Evolutionary conservation across 2,888 invertebrate genomes (phyloP).

Genomic region (Coleophora flavipennella): DNA sequence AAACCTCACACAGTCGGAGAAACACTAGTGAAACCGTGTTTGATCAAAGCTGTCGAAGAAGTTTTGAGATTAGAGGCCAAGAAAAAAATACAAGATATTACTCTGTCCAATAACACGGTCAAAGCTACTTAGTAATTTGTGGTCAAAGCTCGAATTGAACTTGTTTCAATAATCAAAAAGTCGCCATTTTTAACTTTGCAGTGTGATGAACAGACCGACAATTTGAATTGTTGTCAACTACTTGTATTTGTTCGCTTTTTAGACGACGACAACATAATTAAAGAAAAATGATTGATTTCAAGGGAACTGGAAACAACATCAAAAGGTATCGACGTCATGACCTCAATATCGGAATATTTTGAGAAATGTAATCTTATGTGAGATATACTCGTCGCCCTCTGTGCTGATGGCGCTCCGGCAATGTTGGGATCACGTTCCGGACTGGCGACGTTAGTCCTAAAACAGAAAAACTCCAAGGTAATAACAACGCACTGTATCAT

Average conservation of each 20-base stretch:
- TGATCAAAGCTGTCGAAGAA: not conserved
- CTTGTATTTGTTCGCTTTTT: not conserved
- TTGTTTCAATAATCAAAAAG: not conserved
- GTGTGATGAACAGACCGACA: not conserved
- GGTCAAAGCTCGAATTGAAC: not conserved
- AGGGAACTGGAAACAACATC: not conserved
- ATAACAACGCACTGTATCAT: not conserved
- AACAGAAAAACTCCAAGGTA: too few species aligned
- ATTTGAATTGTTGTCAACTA: not conserved
- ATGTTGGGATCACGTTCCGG: too few species aligned
- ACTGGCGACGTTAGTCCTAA: too few species aligned
- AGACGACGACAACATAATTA: not conserved
- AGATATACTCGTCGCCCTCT: too few species aligned
- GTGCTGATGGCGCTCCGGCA: too few species aligned
- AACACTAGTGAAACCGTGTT: not conserved
- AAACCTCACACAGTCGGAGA: not conserved
- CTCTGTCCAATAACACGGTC: not conserved
- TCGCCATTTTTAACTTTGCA: not conserved
- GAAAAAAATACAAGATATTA: not conserved
- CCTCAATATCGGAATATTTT: not conserved
- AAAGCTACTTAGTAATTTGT: not conserved
- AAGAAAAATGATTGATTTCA: not conserved
- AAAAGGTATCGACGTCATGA: not conserved
- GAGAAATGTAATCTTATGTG: too few species aligned
- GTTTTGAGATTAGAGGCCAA: not conserved